These are phyloP conservation scores for Pseudochirops corinnae DNA, from an alignment of 2,797 vertebrate genomes.

Conservation along the genomic window DNA sequence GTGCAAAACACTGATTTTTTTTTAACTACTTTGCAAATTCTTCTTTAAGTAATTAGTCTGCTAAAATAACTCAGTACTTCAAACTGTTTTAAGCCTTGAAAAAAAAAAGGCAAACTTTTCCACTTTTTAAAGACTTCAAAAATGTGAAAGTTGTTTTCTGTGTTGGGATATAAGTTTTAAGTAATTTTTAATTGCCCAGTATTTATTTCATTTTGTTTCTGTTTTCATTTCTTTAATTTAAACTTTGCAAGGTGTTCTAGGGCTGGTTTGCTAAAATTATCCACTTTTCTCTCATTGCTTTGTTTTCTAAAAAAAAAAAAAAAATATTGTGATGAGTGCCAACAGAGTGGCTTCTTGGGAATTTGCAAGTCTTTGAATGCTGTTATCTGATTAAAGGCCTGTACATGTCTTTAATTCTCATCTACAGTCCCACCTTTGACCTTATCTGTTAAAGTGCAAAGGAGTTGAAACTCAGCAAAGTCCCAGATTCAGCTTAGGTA, in stretches of 20 bases:
- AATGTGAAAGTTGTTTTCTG: conserved; percentile 81
- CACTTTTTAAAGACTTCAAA: conserved; percentile 83
- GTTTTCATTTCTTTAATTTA: conserved; percentile 77
- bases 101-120: conserved; percentile 82
- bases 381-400: conserved; percentile 86
- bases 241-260: conserved; percentile 55
- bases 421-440: conserved; percentile 84
- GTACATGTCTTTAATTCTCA: conserved; percentile 84
- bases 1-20: conserved; percentile 25
- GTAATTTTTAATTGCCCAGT: conserved; percentile 76
- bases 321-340: conserved; percentile 73
- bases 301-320: neutral
- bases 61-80: conserved; percentile 84
- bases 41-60: conserved; percentile 65
- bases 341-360: conserved; percentile 85
- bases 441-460: conserved; percentile 78
- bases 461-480: conserved; percentile 82
- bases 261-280: conserved; percentile 65
- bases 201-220: conserved; percentile 77
- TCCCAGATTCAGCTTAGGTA: conserved; percentile 79
- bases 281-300: conserved; percentile 23
- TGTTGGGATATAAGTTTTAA: conserved; percentile 81
- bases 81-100: conserved; percentile 82
- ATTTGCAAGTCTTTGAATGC: conserved; percentile 85
- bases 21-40: conserved; percentile 37